A percentile compares a stretch with the other conserved stretches of the same genome.
Evolutionary conservation across 2,888 invertebrate genomes (phyloP).

Genomic region (Pheosia gnoma): DNA sequence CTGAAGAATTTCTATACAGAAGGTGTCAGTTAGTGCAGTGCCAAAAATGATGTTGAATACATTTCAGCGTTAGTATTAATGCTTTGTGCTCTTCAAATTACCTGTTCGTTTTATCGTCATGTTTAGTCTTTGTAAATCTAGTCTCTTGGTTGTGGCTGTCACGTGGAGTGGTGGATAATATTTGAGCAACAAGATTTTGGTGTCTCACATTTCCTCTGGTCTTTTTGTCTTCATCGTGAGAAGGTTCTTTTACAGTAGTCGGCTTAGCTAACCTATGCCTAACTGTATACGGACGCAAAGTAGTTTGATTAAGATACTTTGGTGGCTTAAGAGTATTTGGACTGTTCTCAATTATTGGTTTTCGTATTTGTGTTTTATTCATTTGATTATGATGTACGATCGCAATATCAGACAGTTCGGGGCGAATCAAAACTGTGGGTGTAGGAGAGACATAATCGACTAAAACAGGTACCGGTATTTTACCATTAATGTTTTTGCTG

Average conservation of each 20-base stretch:
- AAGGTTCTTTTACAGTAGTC: constrained; percentile 62
- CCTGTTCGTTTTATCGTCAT: constrained; percentile 82
- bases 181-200: constrained; percentile 74
- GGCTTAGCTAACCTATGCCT: constrained; percentile 81
- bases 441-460: constrained; percentile 58
- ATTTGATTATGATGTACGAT: constrained; percentile 55
- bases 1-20: constrained; percentile 34
- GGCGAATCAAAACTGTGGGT: constrained; percentile 57
- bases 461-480: constrained; percentile 65
- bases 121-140: constrained; percentile 75
- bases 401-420: constrained; percentile 70
- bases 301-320: constrained; percentile 79
- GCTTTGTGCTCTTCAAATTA: constrained; percentile 50
- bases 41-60: constrained; percentile 20
- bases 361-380: constrained; percentile 66
- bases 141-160: constrained; percentile 80
- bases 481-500: constrained; percentile 55
- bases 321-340: constrained; percentile 72
- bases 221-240: constrained; percentile 65
- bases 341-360: constrained; percentile 58
- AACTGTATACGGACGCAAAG: constrained; percentile 80
- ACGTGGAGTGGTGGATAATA: constrained; percentile 71
- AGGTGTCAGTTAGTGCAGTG: constrained; percentile 36
- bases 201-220: constrained; percentile 74
- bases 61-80: constrained; percentile 36